These are phyloP conservation scores for Lepidonotus clava DNA, from an alignment of 2,888 invertebrate species.

Conservation along the genomic window DNA sequence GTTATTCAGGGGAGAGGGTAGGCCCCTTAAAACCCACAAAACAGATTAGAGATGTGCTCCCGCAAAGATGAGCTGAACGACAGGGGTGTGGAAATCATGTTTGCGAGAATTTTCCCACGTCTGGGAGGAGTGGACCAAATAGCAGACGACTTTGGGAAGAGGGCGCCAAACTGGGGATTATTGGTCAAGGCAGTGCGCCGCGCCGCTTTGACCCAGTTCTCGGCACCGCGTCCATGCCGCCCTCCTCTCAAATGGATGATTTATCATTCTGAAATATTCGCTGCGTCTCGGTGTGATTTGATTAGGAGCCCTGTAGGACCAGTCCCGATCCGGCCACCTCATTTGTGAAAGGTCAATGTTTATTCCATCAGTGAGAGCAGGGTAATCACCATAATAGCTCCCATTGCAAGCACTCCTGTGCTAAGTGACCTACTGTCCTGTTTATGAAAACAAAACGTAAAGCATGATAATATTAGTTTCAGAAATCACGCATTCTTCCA, in stretches of 20 bases:
- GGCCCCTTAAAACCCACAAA: neutral
- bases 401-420: neutral
- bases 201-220: neutral
- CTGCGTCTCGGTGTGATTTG: constrained; percentile 23
- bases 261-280: constrained; percentile 9
- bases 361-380: neutral
- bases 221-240: neutral
- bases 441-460: too few species aligned
- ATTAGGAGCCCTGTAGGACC: neutral
- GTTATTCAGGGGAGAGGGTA: neutral
- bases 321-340: neutral
- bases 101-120: neutral
- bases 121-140: neutral
- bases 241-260: neutral
- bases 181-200: neutral
- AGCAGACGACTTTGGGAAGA: constrained; percentile 10
- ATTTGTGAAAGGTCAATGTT: constrained; percentile 38
- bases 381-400: constrained; percentile 14
- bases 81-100: neutral
- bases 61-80: neutral
- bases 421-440: neutral
- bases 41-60: neutral
- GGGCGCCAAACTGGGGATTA: constrained; percentile 10
- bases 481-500: too few species aligned
- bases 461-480: too few species aligned